These are phyloP conservation scores for Chiroxiphia lanceolata DNA, from an alignment of 2,797 vertebrate species.

Conservation along the genomic window DNA sequence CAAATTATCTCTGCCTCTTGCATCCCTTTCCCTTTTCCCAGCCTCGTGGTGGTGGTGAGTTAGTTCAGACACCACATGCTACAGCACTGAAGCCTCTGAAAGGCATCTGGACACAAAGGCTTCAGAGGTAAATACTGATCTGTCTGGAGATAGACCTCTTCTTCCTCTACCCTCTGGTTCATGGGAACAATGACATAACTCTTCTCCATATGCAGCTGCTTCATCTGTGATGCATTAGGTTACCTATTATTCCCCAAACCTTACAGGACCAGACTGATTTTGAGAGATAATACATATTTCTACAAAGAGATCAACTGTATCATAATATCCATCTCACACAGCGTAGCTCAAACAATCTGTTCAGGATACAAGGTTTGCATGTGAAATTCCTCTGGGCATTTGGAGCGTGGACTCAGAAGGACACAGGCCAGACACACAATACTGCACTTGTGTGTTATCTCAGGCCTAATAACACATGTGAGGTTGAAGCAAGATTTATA, in stretches of 20 bases:
- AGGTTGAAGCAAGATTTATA: neutral
- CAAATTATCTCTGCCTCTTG: neutral
- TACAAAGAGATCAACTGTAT: neutral
- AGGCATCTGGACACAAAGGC: neutral
- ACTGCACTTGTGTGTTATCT: neutral
- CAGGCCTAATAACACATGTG: neutral
- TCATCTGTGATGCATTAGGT: constrained; percentile 15
- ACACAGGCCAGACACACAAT: neutral
- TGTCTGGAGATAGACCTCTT: neutral
- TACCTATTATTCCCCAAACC: neutral
- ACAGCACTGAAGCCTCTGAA: neutral
- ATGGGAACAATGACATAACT: neutral
- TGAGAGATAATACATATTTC: neutral
- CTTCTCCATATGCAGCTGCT: neutral
- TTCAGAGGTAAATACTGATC: neutral
- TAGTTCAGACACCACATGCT: neutral
- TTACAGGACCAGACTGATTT: neutral
- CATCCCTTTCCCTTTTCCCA: neutral
- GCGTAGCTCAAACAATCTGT: neutral
- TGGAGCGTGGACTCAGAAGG: neutral
- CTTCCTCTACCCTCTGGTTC: neutral
- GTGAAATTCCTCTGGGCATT: neutral
- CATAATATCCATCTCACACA: neutral
- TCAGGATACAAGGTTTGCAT: neutral
- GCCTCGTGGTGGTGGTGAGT: neutral